A percentile compares a stretch with the other conserved stretches of the same genome.
Conservation (phyloP, 2,797 vertebrate genomes). For the Pteronotus mesoamericanus region DNA sequence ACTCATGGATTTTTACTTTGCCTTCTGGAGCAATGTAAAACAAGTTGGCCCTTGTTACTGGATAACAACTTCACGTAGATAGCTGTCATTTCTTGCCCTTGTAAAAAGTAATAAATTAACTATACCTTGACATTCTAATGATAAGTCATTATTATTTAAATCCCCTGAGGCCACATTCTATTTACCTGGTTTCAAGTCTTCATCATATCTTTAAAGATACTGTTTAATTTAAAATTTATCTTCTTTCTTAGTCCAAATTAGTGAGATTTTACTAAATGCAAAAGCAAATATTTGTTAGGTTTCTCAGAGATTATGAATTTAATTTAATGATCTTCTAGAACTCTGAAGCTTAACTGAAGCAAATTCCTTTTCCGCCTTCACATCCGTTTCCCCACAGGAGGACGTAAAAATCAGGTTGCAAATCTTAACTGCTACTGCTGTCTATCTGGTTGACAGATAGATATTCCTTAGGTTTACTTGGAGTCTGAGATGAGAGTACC, state of each 20-base stretch:
- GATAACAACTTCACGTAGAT: not conserved
- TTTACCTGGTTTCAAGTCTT: conserved; percentile 24
- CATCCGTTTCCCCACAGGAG: conserved; percentile 11
- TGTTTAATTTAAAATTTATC: conserved; percentile 29
- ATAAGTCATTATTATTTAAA: conserved; percentile 4
- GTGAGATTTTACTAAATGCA: conserved; percentile 24
- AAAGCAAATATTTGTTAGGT: conserved; percentile 35
- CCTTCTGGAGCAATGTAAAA: not conserved
- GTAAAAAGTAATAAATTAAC: conserved; percentile 26
- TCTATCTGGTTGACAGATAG: conserved; percentile 49
- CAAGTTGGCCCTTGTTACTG: not conserved
- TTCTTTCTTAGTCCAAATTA: conserved; percentile 30
- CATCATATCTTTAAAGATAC: not conserved
- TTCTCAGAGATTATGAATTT: conserved; percentile 33
- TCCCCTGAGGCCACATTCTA: not conserved
- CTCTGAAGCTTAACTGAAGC: conserved; percentile 16
- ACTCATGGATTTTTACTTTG: not conserved
- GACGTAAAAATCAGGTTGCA: conserved; percentile 3
- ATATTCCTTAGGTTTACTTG: conserved; percentile 46
- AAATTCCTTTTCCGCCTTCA: conserved; percentile 3
- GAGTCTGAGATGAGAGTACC: conserved; percentile 46
- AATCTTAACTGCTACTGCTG: conserved; percentile 22
- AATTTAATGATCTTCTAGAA: conserved; percentile 36
- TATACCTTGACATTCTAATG: not conserved
- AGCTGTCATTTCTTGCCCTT: conserved; percentile 38